Evolutionary conservation across 2,888 invertebrate genomes (phyloP).

Genomic region (Epistrophe eligans): DNA sequence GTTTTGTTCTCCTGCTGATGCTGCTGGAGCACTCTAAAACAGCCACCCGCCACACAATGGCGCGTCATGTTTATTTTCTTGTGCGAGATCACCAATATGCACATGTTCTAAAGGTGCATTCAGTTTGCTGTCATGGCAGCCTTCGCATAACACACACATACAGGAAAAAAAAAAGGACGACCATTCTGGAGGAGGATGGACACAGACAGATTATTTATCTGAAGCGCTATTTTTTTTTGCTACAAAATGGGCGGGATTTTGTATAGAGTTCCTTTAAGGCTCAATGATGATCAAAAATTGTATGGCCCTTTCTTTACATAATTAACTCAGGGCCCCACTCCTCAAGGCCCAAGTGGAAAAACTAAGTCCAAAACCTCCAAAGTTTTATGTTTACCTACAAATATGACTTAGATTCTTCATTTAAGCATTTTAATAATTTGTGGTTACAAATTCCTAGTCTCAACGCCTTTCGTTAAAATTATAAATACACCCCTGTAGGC

Average conservation of each 20-base stretch:
- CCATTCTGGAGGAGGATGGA: conserved; percentile 40
- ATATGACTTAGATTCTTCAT: background rate
- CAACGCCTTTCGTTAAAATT: background rate
- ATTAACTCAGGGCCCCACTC: no score
- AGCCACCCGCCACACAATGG: conserved; percentile 75
- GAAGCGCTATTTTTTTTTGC: conserved; percentile 50
- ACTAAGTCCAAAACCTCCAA: no score
- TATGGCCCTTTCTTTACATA: no score
- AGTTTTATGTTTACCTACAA: no score
- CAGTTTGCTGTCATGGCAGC: conserved; percentile 28
- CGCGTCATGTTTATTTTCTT: conserved; percentile 67
- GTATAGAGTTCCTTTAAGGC: background rate
- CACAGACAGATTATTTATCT: conserved; percentile 74
- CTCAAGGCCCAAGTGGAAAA: no score
- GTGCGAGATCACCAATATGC: conserved; percentile 67
- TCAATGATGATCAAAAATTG: background rate
- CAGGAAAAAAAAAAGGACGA: conserved; percentile 33
- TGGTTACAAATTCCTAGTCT: background rate
- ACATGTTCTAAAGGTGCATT: conserved; percentile 61
- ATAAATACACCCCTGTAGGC: conserved; percentile 10
- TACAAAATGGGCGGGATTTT: background rate
- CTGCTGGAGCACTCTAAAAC: conserved; percentile 43
- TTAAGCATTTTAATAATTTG: background rate
- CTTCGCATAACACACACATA: conserved; percentile 31
- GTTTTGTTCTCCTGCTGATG: conserved; percentile 59